A percentile compares a stretch with the other conserved stretches of the same genome.
phyloP scores from a whole-genome alignment of 2,888 invertebrate genomes.

The Plutella xylostella region DNA sequence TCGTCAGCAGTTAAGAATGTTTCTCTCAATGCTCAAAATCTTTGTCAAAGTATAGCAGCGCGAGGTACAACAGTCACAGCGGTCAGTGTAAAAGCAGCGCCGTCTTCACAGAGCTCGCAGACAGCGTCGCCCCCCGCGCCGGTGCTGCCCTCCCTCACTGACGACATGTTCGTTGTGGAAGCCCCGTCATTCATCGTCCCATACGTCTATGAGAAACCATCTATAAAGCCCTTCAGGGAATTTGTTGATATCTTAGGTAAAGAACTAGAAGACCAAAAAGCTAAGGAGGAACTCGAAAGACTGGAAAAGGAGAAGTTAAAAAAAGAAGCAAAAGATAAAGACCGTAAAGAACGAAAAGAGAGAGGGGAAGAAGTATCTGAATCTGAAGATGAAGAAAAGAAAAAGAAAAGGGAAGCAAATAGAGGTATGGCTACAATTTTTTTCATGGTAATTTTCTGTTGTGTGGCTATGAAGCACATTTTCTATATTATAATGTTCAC shows the following conservation, averaged over 20 bases:
- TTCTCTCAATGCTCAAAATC: constrained; percentile 43
- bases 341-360: constrained; percentile 32
- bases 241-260: constrained; percentile 75
- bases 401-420: constrained; percentile 30
- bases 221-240: constrained; percentile 80
- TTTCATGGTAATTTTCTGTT: too few species aligned
- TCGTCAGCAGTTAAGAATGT: constrained; percentile 39
- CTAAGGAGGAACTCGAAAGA: constrained; percentile 61
- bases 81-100: constrained; percentile 29
- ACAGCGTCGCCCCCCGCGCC: constrained; percentile 66
- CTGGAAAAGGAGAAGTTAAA: constrained; percentile 37
- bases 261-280: constrained; percentile 72
- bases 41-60: constrained; percentile 61
- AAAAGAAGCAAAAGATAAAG: constrained; percentile 37
- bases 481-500: constrained; percentile 17
- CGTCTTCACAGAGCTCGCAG: constrained; percentile 37
- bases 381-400: constrained; percentile 24
- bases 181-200: constrained; percentile 95
- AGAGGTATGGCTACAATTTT: constrained; percentile 13
- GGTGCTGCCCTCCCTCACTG: constrained; percentile 85
- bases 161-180: constrained; percentile 93
- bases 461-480: neutral
- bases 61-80: constrained; percentile 69
- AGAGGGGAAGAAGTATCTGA: constrained; percentile 35
- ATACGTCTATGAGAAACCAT: constrained; percentile 92